Percentiles rank a stretch among this genome's conserved stretches.
Conservation (phyloP, 2,113 vertebrate species). For the Guaruba guarouba region DNA sequence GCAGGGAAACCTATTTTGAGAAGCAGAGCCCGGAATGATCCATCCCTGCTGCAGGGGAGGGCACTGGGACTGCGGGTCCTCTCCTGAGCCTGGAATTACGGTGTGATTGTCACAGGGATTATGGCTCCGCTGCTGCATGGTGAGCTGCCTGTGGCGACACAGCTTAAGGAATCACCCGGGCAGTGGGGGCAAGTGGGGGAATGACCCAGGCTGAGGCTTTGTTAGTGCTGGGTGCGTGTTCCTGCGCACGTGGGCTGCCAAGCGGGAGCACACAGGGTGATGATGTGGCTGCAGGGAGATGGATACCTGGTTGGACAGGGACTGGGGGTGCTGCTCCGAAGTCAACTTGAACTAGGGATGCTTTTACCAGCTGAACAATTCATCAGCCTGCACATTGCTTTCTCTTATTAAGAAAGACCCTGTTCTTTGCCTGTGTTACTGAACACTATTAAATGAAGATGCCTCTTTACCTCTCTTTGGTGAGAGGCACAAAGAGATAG, state of each 20-base stretch:
- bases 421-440: neutral
- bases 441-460: neutral
- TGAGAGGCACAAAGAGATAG: neutral
- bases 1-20: neutral
- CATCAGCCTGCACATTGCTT: neutral
- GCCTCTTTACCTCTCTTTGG: neutral
- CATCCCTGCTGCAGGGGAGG: neutral
- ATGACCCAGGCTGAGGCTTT: neutral
- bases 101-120: conserved; percentile 3
- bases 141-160: neutral
- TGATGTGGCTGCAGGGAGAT: neutral
- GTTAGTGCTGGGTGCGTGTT: neutral
- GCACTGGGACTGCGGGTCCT: neutral
- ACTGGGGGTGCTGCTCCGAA: neutral
- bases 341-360: neutral
- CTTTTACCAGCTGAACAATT: neutral
- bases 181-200: neutral
- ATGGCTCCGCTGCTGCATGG: neutral
- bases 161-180: neutral
- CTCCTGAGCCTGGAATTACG: neutral
- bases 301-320: neutral
- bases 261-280: neutral
- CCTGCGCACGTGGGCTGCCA: neutral
- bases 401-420: neutral
- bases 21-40: neutral